Conservation (phyloP, 2,888 invertebrate species). For the Caenorhabditis becei region DNA sequence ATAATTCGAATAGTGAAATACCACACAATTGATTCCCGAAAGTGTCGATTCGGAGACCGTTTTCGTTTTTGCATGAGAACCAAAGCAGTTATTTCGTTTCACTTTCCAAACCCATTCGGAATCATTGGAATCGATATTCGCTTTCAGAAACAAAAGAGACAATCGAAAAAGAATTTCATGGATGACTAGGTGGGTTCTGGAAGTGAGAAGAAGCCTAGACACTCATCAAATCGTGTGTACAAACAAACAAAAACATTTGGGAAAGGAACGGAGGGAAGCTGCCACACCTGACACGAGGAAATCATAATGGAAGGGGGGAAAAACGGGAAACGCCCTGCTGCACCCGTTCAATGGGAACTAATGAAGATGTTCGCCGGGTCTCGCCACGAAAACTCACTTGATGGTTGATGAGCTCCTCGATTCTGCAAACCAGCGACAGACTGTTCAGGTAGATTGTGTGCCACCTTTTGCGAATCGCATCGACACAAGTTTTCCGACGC, state of each 20-base stretch:
- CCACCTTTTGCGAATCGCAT: constrained; percentile 71
- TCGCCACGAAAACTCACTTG: constrained; percentile 60
- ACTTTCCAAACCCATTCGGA: constrained; percentile 35
- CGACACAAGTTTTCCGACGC: constrained; percentile 55
- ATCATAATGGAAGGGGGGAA: constrained; percentile 10
- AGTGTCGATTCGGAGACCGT: not conserved
- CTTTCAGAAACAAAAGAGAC: constrained; percentile 1
- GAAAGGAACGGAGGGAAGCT: not conserved
- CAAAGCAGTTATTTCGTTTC: constrained; percentile 19
- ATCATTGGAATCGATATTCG: too few relatives aligned
- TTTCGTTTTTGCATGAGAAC: constrained; percentile 35
- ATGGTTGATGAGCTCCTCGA: constrained; percentile 67
- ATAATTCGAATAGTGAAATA: constrained; percentile 42
- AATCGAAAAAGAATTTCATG: constrained; percentile 34
- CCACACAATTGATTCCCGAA: constrained; percentile 7
- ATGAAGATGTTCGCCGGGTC: too few relatives aligned
- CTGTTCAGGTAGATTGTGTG: constrained; percentile 69
- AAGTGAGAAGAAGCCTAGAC: constrained; percentile 4
- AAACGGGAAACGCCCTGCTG: constrained; percentile 36
- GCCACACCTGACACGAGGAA: constrained; percentile 32
- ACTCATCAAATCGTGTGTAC: constrained; percentile 26
- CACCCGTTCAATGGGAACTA: constrained; percentile 22
- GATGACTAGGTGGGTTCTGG: constrained; percentile 14
- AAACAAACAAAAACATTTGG: constrained; percentile 41
- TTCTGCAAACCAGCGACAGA: constrained; percentile 66